A percentile compares a stretch with the other conserved stretches of the same genome.
Conservation (phyloP, 2,113 vertebrate genomes). For the Aptenodytes forsteri region DNA sequence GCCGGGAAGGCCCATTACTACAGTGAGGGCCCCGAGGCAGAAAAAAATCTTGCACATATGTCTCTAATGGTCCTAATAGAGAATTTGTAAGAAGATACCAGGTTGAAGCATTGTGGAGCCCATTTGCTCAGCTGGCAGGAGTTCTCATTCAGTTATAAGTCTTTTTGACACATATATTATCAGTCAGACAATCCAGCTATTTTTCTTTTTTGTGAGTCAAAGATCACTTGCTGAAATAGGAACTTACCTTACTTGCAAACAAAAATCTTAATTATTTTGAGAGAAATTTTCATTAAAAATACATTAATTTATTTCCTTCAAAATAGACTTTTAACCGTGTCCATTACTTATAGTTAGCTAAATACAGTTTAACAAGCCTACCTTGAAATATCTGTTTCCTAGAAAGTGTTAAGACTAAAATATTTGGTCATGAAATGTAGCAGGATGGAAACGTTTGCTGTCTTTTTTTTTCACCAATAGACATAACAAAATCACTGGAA, state of each 20-base stretch:
- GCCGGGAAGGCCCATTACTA: background rate
- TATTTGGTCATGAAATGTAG: background rate
- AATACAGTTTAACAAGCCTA: background rate
- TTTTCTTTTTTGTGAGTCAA: background rate
- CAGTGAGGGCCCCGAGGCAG: fast-evolving
- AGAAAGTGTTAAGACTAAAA: background rate
- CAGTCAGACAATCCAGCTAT: background rate
- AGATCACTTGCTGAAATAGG: background rate
- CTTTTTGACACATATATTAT: background rate
- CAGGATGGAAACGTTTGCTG: background rate
- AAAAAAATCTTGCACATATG: background rate
- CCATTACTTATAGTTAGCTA: background rate
- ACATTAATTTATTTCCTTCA: background rate
- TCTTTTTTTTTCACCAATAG: background rate
- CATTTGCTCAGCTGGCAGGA: background rate
- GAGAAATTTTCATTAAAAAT: background rate
- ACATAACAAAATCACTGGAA: background rate
- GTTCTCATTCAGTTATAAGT: background rate
- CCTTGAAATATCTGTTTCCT: background rate
- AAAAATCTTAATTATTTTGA: background rate
- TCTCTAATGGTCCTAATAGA: background rate
- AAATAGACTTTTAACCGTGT: background rate
- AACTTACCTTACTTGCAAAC: background rate
- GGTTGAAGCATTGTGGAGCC: background rate
- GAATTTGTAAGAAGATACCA: background rate